Percentiles rank a stretch among this genome's conserved stretches.
Evolutionary conservation across 2,797 vertebrate genomes (phyloP).

Genomic region (Sandelia bainsii): DNA sequence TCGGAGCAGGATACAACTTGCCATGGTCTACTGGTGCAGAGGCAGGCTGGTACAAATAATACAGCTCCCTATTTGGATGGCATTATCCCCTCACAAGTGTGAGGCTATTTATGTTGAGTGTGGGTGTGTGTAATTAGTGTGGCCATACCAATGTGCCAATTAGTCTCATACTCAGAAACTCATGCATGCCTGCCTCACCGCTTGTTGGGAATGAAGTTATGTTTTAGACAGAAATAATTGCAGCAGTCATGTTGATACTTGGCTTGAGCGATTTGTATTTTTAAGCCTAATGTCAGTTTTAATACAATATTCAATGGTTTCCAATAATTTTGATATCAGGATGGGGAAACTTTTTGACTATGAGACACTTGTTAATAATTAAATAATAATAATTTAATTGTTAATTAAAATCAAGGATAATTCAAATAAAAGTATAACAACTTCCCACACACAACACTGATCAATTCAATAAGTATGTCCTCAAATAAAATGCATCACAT

Average conservation of each 20-base stretch:
- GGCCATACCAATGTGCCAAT: conserved; percentile 61
- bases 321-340: not conserved
- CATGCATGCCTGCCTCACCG: conserved; percentile 23
- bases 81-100: conserved; percentile 51
- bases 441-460: not conserved
- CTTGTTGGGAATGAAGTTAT: conserved; percentile 35
- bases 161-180: conserved; percentile 42
- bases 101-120: conserved; percentile 62
- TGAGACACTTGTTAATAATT: too few species aligned
- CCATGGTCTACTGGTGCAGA: conserved; percentile 39
- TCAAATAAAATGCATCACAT: conserved; percentile 21
- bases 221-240: conserved; percentile 34
- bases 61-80: conserved; percentile 51
- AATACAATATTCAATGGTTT: not conserved
- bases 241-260: conserved; percentile 9
- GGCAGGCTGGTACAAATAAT: conserved; percentile 46
- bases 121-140: conserved; percentile 64
- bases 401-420: conserved; percentile 30
- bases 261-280: conserved; percentile 11
- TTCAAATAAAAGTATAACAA: conserved; percentile 5
- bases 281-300: not conserved
- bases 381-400: too few species aligned
- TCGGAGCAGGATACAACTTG: conserved; percentile 35
- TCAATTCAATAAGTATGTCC: conserved; percentile 38
- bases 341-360: not conserved